Percentiles rank a stretch among this genome's conserved stretches.
These are phyloP conservation scores for Campoplex nolae DNA, from an alignment of 2,888 invertebrate species.

Conservation along the genomic window DNA sequence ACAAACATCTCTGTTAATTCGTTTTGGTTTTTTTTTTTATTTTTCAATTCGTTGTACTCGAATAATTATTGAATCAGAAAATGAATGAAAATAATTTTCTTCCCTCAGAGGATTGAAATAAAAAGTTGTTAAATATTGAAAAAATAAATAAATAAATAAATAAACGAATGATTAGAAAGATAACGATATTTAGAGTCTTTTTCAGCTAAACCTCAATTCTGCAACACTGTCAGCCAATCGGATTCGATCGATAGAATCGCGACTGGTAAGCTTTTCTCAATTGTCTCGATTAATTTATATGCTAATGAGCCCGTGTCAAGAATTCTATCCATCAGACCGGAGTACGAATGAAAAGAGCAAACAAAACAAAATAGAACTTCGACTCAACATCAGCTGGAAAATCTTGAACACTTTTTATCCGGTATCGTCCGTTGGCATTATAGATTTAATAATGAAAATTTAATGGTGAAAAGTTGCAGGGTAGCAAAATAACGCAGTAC, in stretches of 20 bases:
- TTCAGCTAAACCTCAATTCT: slow-evolving; percentile 8
- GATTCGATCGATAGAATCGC: neutral
- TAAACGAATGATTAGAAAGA: neutral
- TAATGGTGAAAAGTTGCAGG: neutral
- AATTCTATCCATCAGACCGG: slow-evolving; percentile 29
- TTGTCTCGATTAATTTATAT: slow-evolving; percentile 63
- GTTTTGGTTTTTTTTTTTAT: neutral
- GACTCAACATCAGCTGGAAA: neutral
- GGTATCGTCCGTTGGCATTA: neutral
- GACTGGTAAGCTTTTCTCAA: slow-evolving; percentile 13
- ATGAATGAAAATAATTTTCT: neutral
- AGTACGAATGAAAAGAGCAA: neutral
- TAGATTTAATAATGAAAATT: neutral
- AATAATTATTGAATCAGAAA: neutral
- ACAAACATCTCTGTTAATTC: neutral
- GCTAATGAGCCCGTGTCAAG: slow-evolving; percentile 52
- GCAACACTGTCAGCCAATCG: slow-evolving; percentile 13
- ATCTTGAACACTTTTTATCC: neutral
- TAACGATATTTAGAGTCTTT: neutral
- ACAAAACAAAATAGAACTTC: neutral
- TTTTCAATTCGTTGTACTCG: neutral
- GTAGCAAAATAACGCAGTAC: too few relatives aligned
- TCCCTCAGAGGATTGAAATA: neutral
- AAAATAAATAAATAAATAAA: too few relatives aligned
- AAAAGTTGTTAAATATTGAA: neutral